These are phyloP conservation scores for Acronicta aceris DNA, from an alignment of 2,888 invertebrate species.

Conservation along the genomic window DNA sequence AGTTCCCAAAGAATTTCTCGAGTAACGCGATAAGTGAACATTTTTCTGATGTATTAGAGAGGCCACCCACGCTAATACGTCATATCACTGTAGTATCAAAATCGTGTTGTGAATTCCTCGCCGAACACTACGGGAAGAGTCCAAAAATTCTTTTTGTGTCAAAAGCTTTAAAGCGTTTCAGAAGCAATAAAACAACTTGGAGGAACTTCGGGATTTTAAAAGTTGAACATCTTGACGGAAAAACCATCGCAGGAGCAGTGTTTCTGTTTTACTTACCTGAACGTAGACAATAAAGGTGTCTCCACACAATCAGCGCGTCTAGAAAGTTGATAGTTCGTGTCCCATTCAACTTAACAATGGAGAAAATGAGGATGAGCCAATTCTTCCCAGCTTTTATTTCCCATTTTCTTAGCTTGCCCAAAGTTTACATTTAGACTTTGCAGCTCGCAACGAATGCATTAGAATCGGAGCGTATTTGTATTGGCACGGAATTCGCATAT, in stretches of 20 bases:
- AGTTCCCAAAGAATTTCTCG: constrained; percentile 64
- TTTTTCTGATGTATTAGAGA: constrained; percentile 55
- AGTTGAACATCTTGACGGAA: constrained; percentile 81
- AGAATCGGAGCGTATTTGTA: constrained; percentile 81
- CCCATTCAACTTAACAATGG: constrained; percentile 87
- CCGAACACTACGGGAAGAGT: constrained; percentile 49
- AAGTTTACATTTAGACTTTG: constrained; percentile 83
- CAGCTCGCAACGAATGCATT: constrained; percentile 79
- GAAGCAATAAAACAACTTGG: constrained; percentile 68
- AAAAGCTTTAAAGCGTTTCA: constrained; percentile 67
- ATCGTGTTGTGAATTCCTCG: constrained; percentile 46
- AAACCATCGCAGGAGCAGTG: constrained; percentile 77
- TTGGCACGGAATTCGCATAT: constrained; percentile 76
- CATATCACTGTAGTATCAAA: constrained; percentile 50
- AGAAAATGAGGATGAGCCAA: constrained; percentile 86
- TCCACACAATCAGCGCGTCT: constrained; percentile 84
- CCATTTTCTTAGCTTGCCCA: constrained; percentile 80
- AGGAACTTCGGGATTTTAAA: constrained; percentile 77
- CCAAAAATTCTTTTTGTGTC: constrained; percentile 64
- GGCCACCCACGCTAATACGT: constrained; percentile 35
- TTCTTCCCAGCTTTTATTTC: constrained; percentile 84
- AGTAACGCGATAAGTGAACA: constrained; percentile 57
- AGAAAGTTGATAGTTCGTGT: constrained; percentile 86
- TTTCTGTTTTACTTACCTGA: constrained; percentile 85
- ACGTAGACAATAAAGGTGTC: constrained; percentile 85